These are phyloP conservation scores for Pseudanteris insignis DNA, from an alignment of 2,888 invertebrate species.

Conservation along the genomic window DNA sequence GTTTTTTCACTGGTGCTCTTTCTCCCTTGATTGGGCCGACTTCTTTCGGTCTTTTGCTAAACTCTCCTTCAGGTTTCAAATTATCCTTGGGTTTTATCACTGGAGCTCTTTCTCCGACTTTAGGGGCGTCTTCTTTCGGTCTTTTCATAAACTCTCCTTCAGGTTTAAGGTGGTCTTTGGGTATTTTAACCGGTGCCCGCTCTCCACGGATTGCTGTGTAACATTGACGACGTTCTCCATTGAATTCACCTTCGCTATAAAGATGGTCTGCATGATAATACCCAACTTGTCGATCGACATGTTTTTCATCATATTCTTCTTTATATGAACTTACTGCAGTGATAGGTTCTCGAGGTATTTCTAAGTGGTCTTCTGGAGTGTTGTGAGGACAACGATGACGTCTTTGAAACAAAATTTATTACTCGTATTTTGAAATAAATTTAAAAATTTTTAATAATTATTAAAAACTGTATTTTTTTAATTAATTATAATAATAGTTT, in stretches of 20 bases:
- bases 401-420: constrained; percentile 71
- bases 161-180: constrained; percentile 70
- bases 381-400: constrained; percentile 86
- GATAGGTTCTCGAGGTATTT: constrained; percentile 56
- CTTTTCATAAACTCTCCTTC: constrained; percentile 66
- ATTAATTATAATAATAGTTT: no score
- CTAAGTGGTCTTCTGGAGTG: constrained; percentile 58
- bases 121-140: constrained; percentile 48
- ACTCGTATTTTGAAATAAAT: no score
- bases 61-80: constrained; percentile 68
- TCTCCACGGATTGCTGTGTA: constrained; percentile 67
- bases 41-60: constrained; percentile 60
- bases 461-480: no score
- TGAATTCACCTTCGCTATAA: constrained; percentile 75
- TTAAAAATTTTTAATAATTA: no score
- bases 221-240: constrained; percentile 68
- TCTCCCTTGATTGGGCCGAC: constrained; percentile 48
- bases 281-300: constrained; percentile 71
- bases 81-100: constrained; percentile 64
- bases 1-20: constrained; percentile 52
- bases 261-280: constrained; percentile 77
- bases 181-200: constrained; percentile 62
- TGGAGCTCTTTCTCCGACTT: constrained; percentile 50
- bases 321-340: constrained; percentile 70
- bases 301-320: constrained; percentile 75